These are phyloP conservation scores for Ooceraea biroi DNA, from an alignment of 1,140 invertebrate genomes.

Conservation along the genomic window DNA sequence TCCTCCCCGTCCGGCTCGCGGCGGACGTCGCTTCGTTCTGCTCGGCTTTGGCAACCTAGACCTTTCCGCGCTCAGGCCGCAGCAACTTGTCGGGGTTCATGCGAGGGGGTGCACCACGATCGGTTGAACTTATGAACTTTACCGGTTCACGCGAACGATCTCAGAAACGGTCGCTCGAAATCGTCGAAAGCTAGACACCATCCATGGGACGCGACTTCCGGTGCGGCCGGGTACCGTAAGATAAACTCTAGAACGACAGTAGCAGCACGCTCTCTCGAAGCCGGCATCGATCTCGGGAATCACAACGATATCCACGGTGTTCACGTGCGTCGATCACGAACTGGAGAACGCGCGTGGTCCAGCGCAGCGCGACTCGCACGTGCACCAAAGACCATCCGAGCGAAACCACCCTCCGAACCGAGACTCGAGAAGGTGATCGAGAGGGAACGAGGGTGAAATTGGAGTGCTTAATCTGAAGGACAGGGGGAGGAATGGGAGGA, in stretches of 20 bases:
- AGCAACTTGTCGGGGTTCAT: background rate
- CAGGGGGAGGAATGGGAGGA: background rate
- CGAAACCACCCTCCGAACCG: constrained; percentile 31
- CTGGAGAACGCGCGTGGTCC: constrained; percentile 35
- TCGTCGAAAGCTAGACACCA: background rate
- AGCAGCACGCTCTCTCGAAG: background rate
- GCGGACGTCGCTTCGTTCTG: constrained; percentile 15
- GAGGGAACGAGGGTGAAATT: background rate
- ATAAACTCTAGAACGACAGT: background rate
- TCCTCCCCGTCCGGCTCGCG: constrained; percentile 26
- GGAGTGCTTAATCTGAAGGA: background rate
- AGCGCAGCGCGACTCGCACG: constrained; percentile 63
- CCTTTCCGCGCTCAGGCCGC: background rate
- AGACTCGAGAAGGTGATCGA: background rate
- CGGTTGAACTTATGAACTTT: background rate
- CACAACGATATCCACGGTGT: background rate
- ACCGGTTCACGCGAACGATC: background rate
- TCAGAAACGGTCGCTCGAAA: background rate
- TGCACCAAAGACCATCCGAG: constrained; percentile 45
- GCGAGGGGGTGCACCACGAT: too few species aligned
- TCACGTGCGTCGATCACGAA: background rate
- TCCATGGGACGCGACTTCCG: background rate
- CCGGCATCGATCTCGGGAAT: constrained; percentile 6
- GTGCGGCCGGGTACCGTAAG: background rate
- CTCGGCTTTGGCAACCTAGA: background rate